phyloP scores from a whole-genome alignment of 2,888 invertebrate genomes.

The Meiosimyza platycephala region DNA sequence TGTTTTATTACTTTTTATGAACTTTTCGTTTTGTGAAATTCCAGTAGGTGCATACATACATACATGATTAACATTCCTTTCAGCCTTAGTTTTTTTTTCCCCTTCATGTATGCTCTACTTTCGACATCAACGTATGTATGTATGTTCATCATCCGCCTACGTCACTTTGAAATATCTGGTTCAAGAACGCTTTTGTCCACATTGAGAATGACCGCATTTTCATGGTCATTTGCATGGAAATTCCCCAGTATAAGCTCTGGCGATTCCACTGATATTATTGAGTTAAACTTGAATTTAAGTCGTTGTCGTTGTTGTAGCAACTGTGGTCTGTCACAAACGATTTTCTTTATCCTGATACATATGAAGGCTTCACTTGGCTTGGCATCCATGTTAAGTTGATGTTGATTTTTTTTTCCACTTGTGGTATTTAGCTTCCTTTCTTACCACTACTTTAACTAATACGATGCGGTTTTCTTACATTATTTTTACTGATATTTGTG shows the following conservation, averaged over 20 bases:
- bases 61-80: no score
- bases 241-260: slow-evolving; percentile 30
- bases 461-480: no score
- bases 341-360: slow-evolving; percentile 31
- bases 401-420: neutral
- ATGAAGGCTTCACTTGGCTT: slow-evolving; percentile 21
- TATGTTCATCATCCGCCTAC: slow-evolving; percentile 15
- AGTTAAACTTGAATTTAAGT: no score
- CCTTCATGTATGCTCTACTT: slow-evolving; percentile 10
- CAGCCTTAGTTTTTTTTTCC: neutral
- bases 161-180: slow-evolving; percentile 53
- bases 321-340: slow-evolving; percentile 27
- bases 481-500: no score
- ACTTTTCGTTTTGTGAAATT: no score
- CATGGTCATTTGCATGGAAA: slow-evolving; percentile 64
- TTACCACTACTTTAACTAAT: neutral
- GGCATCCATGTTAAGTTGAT: neutral
- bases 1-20: no score
- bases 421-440: neutral
- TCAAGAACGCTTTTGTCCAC: slow-evolving; percentile 59
- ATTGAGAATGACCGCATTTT: slow-evolving; percentile 51
- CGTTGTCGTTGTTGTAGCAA: neutral
- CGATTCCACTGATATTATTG: no score
- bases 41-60: no score
- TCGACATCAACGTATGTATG: neutral